Evolutionary conservation across 1,140 invertebrate genomes (phyloP).

Genomic region (Wiebesia pumilae): DNA sequence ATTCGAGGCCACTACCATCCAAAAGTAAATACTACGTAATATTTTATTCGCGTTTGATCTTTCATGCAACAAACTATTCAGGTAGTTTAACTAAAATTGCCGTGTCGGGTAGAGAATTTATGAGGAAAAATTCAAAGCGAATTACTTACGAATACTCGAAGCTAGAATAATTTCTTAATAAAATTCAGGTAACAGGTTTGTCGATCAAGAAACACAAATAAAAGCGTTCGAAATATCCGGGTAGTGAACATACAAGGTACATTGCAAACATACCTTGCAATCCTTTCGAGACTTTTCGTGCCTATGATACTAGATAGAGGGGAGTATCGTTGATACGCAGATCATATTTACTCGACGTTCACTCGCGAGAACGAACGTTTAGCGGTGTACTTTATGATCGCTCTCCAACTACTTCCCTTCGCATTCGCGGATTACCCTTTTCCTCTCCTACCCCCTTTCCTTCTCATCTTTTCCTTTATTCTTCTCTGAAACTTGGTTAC

Average conservation of each 20-base stretch:
- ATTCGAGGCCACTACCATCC: too few relatives aligned
- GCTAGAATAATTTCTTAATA: not conserved
- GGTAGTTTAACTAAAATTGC: too few relatives aligned
- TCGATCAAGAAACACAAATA: not conserved
- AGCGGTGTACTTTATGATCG: not conserved
- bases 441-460: not conserved
- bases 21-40: too few relatives aligned
- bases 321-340: not conserved
- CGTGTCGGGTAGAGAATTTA: not conserved
- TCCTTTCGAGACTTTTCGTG: not conserved
- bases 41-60: too few relatives aligned
- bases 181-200: not conserved
- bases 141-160: not conserved
- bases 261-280: not conserved
- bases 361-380: not conserved
- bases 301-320: not conserved
- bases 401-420: not conserved
- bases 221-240: not conserved
- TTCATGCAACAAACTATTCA: too few relatives aligned
- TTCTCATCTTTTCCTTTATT: not conserved
- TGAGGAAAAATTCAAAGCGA: not conserved
- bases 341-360: not conserved
- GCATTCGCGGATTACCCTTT: not conserved
- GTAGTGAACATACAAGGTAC: not conserved
- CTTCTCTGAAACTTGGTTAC: not conserved